A percentile compares a stretch with the other conserved stretches of the same genome.
These are phyloP conservation scores for Bedellia somnulentella DNA, from an alignment of 2,888 invertebrate species.

Conservation along the genomic window DNA sequence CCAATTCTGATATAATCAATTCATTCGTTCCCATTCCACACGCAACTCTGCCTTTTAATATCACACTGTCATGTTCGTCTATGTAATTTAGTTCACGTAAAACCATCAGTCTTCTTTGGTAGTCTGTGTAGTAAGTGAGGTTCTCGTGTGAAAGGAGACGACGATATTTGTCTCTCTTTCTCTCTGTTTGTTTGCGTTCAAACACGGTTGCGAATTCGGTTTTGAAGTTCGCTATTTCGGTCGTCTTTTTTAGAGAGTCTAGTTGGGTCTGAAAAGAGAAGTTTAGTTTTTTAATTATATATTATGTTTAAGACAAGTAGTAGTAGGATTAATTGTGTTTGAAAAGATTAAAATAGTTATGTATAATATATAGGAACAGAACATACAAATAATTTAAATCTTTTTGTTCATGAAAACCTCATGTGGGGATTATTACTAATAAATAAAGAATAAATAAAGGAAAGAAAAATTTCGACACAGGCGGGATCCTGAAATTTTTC, in stretches of 20 bases:
- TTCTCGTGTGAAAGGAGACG: constrained; percentile 82
- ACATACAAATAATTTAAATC: background rate
- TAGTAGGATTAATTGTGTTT: background rate
- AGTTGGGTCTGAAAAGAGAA: constrained; percentile 32
- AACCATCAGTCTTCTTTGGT: constrained; percentile 76
- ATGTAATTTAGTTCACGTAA: constrained; percentile 74
- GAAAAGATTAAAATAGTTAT: background rate
- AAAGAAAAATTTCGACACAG: too few relatives aligned
- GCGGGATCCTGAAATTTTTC: too few relatives aligned
- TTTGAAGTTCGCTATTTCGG: constrained; percentile 78
- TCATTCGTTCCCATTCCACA: constrained; percentile 69
- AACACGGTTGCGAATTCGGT: constrained; percentile 76
- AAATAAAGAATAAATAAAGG: too few relatives aligned
- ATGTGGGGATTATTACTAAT: too few relatives aligned
- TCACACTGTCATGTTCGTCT: constrained; percentile 48
- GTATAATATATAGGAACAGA: background rate
- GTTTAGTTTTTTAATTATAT: background rate
- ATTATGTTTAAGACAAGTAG: background rate
- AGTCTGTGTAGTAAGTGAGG: constrained; percentile 86
- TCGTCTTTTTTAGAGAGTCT: constrained; percentile 59
- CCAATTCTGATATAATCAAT: constrained; percentile 90
- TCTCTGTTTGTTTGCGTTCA: constrained; percentile 72
- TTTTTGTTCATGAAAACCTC: background rate
- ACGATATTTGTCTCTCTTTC: constrained; percentile 68
- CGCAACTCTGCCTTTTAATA: constrained; percentile 46